A percentile compares a stretch with the other conserved stretches of the same genome.
Evolutionary conservation across 2,113 vertebrate species (phyloP).

Genomic region (Gnathonemus echidnorhynchus): DNA sequence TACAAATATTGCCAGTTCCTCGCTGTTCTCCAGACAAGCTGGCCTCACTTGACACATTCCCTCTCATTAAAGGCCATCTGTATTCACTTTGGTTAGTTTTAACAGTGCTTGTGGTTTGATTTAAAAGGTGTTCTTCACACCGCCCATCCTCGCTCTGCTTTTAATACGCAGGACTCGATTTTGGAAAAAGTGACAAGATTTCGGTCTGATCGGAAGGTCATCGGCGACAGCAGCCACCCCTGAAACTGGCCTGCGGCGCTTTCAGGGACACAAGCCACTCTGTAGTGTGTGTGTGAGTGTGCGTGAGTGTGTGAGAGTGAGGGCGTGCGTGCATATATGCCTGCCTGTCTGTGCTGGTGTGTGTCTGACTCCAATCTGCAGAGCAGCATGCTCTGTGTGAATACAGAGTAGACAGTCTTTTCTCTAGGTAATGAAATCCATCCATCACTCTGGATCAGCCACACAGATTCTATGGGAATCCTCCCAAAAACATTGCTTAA

Average conservation of each 20-base stretch:
- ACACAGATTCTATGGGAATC: background rate
- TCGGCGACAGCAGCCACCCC: background rate
- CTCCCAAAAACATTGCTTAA: constrained; percentile 1
- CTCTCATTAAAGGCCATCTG: constrained; percentile 14
- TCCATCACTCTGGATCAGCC: background rate
- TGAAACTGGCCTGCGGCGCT: no score
- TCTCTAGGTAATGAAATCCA: constrained; percentile 8
- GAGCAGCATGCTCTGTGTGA: background rate
- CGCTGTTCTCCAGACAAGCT: background rate
- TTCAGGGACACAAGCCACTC: background rate
- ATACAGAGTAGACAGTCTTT: background rate
- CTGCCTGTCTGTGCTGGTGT: background rate
- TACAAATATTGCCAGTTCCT: constrained; percentile 11
- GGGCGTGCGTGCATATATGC: background rate
- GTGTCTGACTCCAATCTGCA: background rate
- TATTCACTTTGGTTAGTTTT: constrained; percentile 15
- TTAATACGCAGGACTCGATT: background rate
- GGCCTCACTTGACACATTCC: constrained; percentile 13
- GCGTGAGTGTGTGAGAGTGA: background rate
- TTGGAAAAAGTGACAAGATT: background rate
- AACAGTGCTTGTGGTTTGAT: constrained; percentile 3
- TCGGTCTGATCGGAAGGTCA: background rate
- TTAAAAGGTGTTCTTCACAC: constrained; percentile 5
- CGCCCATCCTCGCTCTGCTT: background rate
- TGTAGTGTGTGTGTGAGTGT: background rate